Percentiles rank a stretch among this genome's conserved stretches.
Conservation (phyloP, 2,888 invertebrate genomes). For the Lasioglossum villosulum region DNA sequence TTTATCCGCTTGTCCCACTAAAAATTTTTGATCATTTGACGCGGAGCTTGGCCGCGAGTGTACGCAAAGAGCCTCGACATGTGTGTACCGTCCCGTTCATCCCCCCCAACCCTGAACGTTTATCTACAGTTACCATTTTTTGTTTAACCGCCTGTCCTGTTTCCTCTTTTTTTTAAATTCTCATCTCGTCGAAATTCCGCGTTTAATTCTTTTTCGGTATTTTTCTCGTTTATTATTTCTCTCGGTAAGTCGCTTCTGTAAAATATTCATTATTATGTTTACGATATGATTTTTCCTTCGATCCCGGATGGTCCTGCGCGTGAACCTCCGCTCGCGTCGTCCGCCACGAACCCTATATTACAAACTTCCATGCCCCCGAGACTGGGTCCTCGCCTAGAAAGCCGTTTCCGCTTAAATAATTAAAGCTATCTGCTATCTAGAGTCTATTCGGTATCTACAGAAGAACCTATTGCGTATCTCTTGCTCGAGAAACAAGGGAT, state of each 20-base stretch:
- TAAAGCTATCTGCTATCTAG: conserved; percentile 84
- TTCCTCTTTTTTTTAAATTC: not conserved
- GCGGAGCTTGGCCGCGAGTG: conserved; percentile 47
- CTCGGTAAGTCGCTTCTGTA: conserved; percentile 78
- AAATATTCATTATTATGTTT: conserved; percentile 84
- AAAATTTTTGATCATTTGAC: conserved; percentile 71
- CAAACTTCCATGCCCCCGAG: conserved; percentile 61
- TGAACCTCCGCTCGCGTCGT: conserved; percentile 65
- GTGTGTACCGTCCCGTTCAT: conserved; percentile 39
- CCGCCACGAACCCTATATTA: conserved; percentile 74
- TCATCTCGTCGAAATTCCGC: not conserved
- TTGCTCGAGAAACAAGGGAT: conserved; percentile 75
- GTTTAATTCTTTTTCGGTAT: not conserved
- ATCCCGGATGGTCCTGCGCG: conserved; percentile 49
- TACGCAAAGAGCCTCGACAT: conserved; percentile 62
- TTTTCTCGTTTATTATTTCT: conserved; percentile 3
- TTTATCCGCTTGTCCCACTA: conserved; percentile 33
- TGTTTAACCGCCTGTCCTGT: not conserved
- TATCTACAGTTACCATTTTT: conserved; percentile 81
- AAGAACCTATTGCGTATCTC: conserved; percentile 77
- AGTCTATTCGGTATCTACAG: conserved; percentile 83
- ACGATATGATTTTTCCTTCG: conserved; percentile 83
- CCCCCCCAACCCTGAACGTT: conserved; percentile 64
- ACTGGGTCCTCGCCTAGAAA: conserved; percentile 76
- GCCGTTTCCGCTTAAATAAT: conserved; percentile 82